Evolutionary conservation across 1,140 invertebrate species (phyloP).

Genomic region (Drosophila fuyamai): DNA sequence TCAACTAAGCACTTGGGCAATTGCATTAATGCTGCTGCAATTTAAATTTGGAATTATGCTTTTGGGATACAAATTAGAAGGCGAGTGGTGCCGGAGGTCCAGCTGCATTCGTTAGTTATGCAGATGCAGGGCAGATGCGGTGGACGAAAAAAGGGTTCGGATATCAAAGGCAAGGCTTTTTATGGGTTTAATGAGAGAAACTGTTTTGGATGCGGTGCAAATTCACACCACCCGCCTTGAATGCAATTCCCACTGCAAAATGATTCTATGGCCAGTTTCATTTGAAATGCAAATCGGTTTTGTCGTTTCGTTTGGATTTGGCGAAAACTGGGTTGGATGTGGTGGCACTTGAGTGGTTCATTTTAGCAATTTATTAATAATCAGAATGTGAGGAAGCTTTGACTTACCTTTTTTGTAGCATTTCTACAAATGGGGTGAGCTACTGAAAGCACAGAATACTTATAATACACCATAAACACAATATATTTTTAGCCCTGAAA

Average conservation of each 20-base stretch:
- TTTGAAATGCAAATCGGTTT: constrained; percentile 40
- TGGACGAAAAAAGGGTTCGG: constrained; percentile 20
- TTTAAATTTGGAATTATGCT: constrained; percentile 75
- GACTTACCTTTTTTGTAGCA: no score
- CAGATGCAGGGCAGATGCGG: constrained; percentile 5
- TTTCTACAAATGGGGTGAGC: no score
- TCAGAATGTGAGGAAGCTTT: background rate
- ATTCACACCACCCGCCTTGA: constrained; percentile 13
- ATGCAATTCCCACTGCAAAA: constrained; percentile 11
- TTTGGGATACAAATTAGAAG: constrained; percentile 66
- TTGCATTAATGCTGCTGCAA: constrained; percentile 71
- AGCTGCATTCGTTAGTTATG: constrained; percentile 48
- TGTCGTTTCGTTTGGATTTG: constrained; percentile 2
- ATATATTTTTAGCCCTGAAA: no score
- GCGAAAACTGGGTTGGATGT: background rate
- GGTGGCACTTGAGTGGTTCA: background rate
- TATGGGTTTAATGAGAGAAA: constrained; percentile 24
- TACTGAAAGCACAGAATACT: no score
- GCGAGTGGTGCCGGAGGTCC: constrained; percentile 10
- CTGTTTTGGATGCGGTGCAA: constrained; percentile 6
- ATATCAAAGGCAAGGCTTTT: constrained; percentile 48
- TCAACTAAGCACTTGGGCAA: constrained; percentile 58
- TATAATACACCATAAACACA: no score
- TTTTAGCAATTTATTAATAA: background rate
- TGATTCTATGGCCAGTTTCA: constrained; percentile 22